Conservation (phyloP, 2,113 vertebrate species). For the Malurus cyaneus region DNA sequence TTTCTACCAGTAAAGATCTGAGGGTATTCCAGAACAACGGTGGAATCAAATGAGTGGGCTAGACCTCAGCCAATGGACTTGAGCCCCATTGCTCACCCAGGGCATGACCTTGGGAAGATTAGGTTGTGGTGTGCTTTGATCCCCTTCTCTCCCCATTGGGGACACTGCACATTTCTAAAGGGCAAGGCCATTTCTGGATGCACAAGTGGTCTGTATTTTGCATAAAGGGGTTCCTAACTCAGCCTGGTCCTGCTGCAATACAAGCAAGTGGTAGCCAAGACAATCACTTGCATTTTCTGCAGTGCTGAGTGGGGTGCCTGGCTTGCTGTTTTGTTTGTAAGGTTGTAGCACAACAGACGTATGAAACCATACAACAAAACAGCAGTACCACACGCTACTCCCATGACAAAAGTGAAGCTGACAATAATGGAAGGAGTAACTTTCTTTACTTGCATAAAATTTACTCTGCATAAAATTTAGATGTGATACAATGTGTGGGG, state of each 20-base stretch:
- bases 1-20: background rate
- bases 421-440: background rate
- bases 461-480: background rate
- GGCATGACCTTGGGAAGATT: background rate
- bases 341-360: rapidly evolving
- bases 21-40: background rate
- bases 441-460: background rate
- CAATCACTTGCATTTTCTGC: background rate
- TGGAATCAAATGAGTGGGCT: background rate
- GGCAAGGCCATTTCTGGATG: background rate
- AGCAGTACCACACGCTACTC: background rate
- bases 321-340: background rate
- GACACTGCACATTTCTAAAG: rapidly evolving
- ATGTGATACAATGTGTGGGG: rapidly evolving
- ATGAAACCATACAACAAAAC: rapidly evolving
- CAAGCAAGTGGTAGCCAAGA: background rate
- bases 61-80: background rate
- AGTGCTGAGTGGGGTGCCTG: background rate
- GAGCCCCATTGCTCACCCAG: background rate
- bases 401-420: background rate
- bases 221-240: background rate
- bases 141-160: background rate
- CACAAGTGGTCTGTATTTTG: background rate
- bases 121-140: background rate
- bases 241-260: background rate